Percentiles rank a stretch among this genome's conserved stretches.
phyloP scores from a whole-genome alignment of 1,140 invertebrate genomes.

The Zaprionus ornatus region DNA sequence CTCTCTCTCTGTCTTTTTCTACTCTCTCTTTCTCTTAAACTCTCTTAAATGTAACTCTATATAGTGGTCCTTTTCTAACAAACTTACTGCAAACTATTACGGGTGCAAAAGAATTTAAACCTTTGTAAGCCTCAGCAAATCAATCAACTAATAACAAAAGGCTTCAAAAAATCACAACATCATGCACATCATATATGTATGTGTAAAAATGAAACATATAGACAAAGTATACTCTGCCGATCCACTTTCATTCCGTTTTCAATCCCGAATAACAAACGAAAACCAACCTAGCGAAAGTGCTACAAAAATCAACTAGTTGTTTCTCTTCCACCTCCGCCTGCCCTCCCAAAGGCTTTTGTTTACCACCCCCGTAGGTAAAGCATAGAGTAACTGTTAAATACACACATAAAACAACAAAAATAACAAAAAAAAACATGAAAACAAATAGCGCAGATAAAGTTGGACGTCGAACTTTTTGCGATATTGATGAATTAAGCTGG shows the following conservation, averaged over 20 bases:
- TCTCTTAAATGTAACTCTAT: conserved; percentile 3
- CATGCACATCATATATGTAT: neutral
- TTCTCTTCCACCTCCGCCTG: neutral
- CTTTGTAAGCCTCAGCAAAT: conserved; percentile 26
- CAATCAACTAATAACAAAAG: conserved; percentile 25
- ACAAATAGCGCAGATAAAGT: conserved; percentile 4
- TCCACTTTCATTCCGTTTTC: neutral
- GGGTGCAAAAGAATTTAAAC: conserved; percentile 56
- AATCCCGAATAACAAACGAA: neutral
- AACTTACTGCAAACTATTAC: conserved; percentile 31
- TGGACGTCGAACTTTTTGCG: conserved; percentile 1
- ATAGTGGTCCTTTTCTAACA: neutral
- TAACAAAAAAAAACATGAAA: neutral
- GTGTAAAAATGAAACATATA: conserved; percentile 3
- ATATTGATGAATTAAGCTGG: conserved; percentile 16
- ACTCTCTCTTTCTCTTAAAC: conserved; percentile 23
- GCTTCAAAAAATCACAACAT: conserved; percentile 26
- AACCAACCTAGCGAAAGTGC: conserved; percentile 2
- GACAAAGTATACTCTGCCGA: neutral
- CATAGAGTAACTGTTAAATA: conserved; percentile 48
- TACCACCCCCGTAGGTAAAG: neutral
- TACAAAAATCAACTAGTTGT: neutral
- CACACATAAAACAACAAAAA: neutral
- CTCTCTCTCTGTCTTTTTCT: neutral
- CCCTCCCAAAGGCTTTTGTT: neutral